Percentiles rank a stretch among this genome's conserved stretches.
Evolutionary conservation across 2,888 invertebrate genomes (phyloP).

Genomic region (Eilema sororculum): DNA sequence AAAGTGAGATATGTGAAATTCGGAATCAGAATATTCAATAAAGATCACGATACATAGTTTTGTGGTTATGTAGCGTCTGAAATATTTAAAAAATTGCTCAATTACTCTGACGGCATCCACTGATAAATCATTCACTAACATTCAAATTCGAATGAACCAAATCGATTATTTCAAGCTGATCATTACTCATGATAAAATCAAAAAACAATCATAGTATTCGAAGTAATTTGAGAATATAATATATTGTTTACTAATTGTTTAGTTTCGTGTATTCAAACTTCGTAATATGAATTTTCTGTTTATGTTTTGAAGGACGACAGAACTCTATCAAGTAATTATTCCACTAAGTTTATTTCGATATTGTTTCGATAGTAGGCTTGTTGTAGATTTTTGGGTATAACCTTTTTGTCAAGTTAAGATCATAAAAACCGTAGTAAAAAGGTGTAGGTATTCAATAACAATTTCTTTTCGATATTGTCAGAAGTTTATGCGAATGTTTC

Average conservation of each 20-base stretch:
- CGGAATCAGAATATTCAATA: background rate
- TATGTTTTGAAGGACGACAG: background rate
- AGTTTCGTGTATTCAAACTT: background rate
- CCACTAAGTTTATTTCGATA: background rate
- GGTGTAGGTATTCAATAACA: background rate
- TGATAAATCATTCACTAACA: background rate
- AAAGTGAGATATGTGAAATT: background rate
- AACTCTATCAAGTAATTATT: background rate
- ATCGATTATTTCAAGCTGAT: background rate
- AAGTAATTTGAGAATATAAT: background rate
- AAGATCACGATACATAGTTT: background rate
- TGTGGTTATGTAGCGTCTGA: background rate
- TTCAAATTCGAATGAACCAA: background rate
- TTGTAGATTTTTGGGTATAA: background rate
- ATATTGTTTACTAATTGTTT: slow-evolving; percentile 1
- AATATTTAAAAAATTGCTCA: background rate
- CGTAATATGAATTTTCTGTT: background rate
- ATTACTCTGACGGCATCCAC: background rate
- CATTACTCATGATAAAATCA: background rate
- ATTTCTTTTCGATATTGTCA: background rate
- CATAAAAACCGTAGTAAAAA: background rate
- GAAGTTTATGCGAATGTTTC: background rate
- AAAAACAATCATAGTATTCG: background rate
- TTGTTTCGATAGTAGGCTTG: background rate
- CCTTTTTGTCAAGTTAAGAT: background rate